These are phyloP conservation scores for Chrysaora quinquecirrha DNA, from an alignment of 30 jellyfish, hydroid and myxozoan species.

Conservation along the genomic window DNA sequence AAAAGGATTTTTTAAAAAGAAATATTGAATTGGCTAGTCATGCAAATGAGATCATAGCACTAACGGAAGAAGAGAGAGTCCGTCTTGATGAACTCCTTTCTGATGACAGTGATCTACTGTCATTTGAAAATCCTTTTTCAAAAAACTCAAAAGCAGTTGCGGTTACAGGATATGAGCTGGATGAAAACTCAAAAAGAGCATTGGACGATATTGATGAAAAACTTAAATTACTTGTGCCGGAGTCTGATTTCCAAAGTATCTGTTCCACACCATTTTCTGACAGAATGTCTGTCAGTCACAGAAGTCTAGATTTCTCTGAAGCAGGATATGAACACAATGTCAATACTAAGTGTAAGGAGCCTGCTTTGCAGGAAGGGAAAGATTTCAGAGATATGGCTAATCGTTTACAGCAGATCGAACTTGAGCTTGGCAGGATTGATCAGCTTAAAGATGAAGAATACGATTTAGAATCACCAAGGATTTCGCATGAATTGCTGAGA, in stretches of 20 bases:
- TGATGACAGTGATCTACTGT: constrained; percentile 76
- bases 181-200: constrained; percentile 45
- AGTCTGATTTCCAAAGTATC: constrained; percentile 52
- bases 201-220: constrained; percentile 76
- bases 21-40: constrained; percentile 78
- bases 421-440: constrained; percentile 25
- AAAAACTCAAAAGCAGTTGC: background rate
- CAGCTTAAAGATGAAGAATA: constrained; percentile 10
- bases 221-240: constrained; percentile 74
- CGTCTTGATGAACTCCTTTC: constrained; percentile 81
- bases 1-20: constrained; percentile 65
- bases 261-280: constrained; percentile 52
- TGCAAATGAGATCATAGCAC: constrained; percentile 71
- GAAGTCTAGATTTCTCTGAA: constrained; percentile 16
- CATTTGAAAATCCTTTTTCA: constrained; percentile 82
- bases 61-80: constrained; percentile 74
- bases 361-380: constrained; percentile 44
- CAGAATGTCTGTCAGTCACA: constrained; percentile 2
- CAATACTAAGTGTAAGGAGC: constrained; percentile 64
- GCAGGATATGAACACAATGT: background rate
- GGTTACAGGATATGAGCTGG: constrained; percentile 53
- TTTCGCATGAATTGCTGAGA: constrained; percentile 65
- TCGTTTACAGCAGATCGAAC: constrained; percentile 63
- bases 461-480: constrained; percentile 28
- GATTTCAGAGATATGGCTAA: constrained; percentile 42